These are phyloP conservation scores for Carassius auratus DNA, from an alignment of 2,113 vertebrate genomes.

Conservation along the genomic window DNA sequence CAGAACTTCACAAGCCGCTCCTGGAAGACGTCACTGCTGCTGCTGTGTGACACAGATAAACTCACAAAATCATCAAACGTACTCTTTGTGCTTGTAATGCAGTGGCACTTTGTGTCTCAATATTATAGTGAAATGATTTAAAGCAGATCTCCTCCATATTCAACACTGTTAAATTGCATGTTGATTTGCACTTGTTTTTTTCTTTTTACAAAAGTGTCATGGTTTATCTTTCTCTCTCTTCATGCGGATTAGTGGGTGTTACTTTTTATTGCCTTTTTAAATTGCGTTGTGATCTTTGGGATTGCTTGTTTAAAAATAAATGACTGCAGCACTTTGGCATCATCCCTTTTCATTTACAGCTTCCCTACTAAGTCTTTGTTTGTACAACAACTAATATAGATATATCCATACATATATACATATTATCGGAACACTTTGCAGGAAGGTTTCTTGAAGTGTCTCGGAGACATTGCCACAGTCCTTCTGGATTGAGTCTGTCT, in stretches of 20 bases:
- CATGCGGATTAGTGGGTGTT: neutral
- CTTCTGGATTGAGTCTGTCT: too few species aligned
- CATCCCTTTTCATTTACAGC: neutral
- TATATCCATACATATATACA: too few species aligned
- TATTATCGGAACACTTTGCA: too few species aligned
- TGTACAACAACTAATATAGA: too few species aligned
- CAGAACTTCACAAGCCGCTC: too few species aligned
- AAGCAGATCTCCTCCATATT: neutral
- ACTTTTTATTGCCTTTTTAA: neutral
- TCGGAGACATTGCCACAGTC: too few species aligned
- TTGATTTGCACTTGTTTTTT: neutral
- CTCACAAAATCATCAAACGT: neutral
- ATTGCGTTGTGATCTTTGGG: neutral
- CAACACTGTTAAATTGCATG: neutral
- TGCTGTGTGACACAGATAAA: conserved; percentile 31
- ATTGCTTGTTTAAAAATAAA: neutral
- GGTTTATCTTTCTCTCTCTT: neutral
- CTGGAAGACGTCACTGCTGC: too few species aligned
- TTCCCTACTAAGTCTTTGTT: neutral
- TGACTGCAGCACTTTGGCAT: neutral
- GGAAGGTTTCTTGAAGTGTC: too few species aligned
- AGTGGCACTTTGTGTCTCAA: neutral
- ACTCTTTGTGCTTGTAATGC: neutral
- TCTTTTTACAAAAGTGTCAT: neutral
- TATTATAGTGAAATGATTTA: neutral